Percentiles rank a stretch among this genome's conserved stretches.
These are phyloP conservation scores for Colossoma macropomum DNA, from an alignment of 2,113 vertebrate species.

Conservation along the genomic window DNA sequence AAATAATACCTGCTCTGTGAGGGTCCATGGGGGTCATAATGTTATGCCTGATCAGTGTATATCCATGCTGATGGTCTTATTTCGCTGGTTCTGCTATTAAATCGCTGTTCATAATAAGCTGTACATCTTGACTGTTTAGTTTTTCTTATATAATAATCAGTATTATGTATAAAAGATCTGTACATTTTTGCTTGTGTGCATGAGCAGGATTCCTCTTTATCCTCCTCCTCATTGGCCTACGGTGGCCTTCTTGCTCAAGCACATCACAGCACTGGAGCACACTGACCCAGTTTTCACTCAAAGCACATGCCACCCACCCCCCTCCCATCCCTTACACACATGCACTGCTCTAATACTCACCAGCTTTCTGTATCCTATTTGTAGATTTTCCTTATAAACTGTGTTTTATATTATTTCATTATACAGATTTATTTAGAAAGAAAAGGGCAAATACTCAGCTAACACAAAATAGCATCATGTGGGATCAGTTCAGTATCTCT, in stretches of 20 bases:
- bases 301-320: neutral
- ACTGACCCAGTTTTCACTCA: conserved; percentile 9
- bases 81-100: too few relatives aligned
- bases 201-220: neutral
- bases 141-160: too few relatives aligned
- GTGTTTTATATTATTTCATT: neutral
- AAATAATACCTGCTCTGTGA: too few relatives aligned
- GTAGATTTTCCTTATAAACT: neutral
- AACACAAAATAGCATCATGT: neutral
- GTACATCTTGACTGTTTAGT: too few relatives aligned
- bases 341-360: neutral
- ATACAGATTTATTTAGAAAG: neutral
- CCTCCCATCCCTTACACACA: neutral
- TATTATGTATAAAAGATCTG: too few relatives aligned
- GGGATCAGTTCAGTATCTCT: neutral
- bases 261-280: neutral
- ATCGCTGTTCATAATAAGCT: too few relatives aligned
- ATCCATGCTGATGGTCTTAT: too few relatives aligned
- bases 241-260: neutral
- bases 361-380: neutral
- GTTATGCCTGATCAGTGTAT: too few relatives aligned
- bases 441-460: neutral
- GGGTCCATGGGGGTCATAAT: too few relatives aligned
- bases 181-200: neutral
- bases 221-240: neutral